Evolutionary conservation across 2,888 invertebrate genomes (phyloP), one percentile per base, ranked within the genome.

Genomic region (Seladonia tumulorum): DNA sequence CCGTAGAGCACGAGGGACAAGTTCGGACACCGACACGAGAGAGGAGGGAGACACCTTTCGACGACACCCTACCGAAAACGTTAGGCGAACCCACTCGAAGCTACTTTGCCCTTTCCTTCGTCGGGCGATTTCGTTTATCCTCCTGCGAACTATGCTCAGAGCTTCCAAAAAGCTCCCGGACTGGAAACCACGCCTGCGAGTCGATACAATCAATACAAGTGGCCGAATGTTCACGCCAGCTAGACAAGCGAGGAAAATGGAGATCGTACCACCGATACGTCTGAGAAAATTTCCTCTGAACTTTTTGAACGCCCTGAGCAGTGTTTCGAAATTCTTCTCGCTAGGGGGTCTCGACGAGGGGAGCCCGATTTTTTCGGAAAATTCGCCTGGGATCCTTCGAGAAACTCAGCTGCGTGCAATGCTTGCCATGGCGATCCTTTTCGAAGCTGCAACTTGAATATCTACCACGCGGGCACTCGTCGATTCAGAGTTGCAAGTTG

Each of bases 21-120:
- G 86, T 87, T 86, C 89, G 86, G 86, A 88, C 83, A 89, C 73
- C 83, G 75, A 87, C 83, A 81, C 76, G 86, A 88, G 89, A 86
- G 87, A 83, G 76, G 78, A 85, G 87, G 83, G 88, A 89, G 85
- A 87, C 84, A 81, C 79, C 73, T 82, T 79, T 85, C 82, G 76
- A 79, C 70, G 75, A 75, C 71, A 81, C 68, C 25, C 76, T 63
- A 82, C 68, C 85, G 79, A 39, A 49, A 79, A 53, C n/a, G 5
- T 35, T 70, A 22, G 63, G 53, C 74, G 49, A 81, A 47, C 73
- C 29, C 25, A 70, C 68, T 79, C 45, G 42, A 63, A 70, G 29
- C 57, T 71, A 35, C 49, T 75, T 72, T 63, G 74, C 76, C 76
- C 80, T 82, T 87, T 78, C 76, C 78, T 79, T 82, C 78, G 73